Base-by-base conservation (phyloP, 1,140 invertebrate genomes). In the Leptopilina boulardi region DNA sequence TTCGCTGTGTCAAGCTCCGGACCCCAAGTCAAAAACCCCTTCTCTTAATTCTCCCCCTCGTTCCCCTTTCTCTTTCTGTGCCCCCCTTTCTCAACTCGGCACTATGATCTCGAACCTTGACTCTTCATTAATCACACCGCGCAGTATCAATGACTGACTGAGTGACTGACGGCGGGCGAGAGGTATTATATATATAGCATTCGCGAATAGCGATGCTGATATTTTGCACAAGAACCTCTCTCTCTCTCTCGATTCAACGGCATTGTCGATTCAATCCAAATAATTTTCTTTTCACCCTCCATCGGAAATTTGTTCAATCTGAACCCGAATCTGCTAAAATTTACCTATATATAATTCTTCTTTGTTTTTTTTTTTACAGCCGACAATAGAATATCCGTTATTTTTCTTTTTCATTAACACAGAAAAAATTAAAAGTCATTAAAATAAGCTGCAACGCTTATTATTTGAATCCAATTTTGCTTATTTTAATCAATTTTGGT, bases 101-200 rank as follows among this genome's bases (percentile, higher is more conserved):
- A 86, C 88, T 86, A 85, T 85, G 88, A 89, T 89, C 84, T 86
- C 83, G 86, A 90, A 89, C 88, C 89, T 90, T 90, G 88, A 90
- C 88, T 91, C 88, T 89, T 90, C 89, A 90, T 91, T 91, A 90
- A 90, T 91, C 89, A 91, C 88, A 75, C 80, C 78, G 80, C 82
- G 84, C n/a, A n/a, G 88, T 91, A 90, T 90, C 89, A 91, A 90
- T 90, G 89, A 90, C 89, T 90, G 88, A 89, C 88, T 88, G 87
- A 90, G 86, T 90, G 88, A 90, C 87, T 91, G 89, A 87, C 86
- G 85, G 85, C 85, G 87, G 84, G 85, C 84, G 85, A 88, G 88
- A 89, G 86, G 87, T 88, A 89, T 89, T 89, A 87, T 74, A 73
- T 78, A 71, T 66, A 47, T 38, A 82, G 74, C 77, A 77, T 82